phyloP scores from a whole-genome alignment of 2,113 vertebrate genomes.

The Pantherophis guttatus region DNA sequence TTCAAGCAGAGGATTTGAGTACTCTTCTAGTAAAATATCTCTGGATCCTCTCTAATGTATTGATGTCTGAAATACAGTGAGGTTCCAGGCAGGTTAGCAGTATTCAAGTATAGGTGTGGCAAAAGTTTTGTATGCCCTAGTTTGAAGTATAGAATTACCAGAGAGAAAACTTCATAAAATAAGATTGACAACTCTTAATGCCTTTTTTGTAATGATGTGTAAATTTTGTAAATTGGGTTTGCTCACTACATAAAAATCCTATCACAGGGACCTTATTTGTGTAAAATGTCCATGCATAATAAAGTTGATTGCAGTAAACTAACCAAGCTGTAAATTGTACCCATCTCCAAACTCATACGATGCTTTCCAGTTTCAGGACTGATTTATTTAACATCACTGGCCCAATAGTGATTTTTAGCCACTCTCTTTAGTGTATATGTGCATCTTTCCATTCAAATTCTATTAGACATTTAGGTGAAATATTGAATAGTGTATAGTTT shows the following conservation, averaged over 20 bases:
- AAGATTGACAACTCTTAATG: too few relatives aligned
- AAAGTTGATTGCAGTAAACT: background rate
- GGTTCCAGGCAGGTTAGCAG: too few relatives aligned
- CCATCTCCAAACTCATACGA: background rate
- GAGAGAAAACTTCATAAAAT: too few relatives aligned
- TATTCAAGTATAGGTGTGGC: too few relatives aligned
- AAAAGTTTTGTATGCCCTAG: too few relatives aligned
- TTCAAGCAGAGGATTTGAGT: too few relatives aligned
- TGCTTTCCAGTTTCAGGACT: slow-evolving; percentile 4
- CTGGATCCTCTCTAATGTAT: too few relatives aligned
- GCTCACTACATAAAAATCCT: background rate
- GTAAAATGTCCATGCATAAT: background rate
- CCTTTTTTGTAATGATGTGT: too few relatives aligned
- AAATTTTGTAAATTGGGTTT: background rate
- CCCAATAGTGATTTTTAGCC: slow-evolving; percentile 1
- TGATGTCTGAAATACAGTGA: too few relatives aligned
- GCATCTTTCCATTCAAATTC: slow-evolving; percentile 41
- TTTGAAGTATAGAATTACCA: too few relatives aligned
- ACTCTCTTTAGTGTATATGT: background rate
- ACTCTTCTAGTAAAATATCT: too few relatives aligned
- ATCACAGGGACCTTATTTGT: background rate
- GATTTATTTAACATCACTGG: slow-evolving; percentile 7
- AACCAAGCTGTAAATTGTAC: background rate
- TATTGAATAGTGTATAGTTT: slow-evolving; percentile 28
- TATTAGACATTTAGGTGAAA: slow-evolving; percentile 33